Conservation (phyloP, 2,113 vertebrate species). For the Puntigrus tetrazona region DNA sequence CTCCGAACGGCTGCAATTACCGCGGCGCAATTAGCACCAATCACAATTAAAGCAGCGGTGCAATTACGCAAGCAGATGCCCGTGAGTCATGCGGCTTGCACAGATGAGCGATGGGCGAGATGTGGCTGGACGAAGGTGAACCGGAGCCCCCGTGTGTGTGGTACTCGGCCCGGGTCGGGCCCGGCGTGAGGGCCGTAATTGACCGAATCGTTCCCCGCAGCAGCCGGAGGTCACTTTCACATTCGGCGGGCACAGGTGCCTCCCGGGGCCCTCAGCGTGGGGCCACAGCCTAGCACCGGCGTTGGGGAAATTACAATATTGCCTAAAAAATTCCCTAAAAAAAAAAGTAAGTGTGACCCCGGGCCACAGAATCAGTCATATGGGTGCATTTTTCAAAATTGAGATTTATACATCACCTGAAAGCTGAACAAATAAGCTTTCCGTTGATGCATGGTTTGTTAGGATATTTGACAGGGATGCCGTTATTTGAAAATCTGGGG, state of each 20-base stretch:
- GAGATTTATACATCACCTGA: too few relatives aligned
- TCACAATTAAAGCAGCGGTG: conserved; percentile 65
- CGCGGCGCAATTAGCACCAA: conserved; percentile 47
- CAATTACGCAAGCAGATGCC: conserved; percentile 63
- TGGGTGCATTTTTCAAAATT: too few relatives aligned
- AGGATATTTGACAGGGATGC: too few relatives aligned
- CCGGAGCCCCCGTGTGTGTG: conserved; percentile 40
- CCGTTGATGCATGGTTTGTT: too few relatives aligned
- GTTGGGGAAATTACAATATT: too few relatives aligned
- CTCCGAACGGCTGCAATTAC: conserved; percentile 73
- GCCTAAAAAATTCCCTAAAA: too few relatives aligned
- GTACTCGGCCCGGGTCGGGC: not conserved
- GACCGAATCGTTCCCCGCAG: conserved; percentile 40
- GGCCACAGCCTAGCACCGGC: not conserved
- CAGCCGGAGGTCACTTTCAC: conserved; percentile 40
- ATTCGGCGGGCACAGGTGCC: conserved; percentile 29
- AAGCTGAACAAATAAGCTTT: too few relatives aligned
- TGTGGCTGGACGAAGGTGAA: conserved; percentile 60
- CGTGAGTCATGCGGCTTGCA: conserved; percentile 15
- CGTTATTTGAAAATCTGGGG: too few relatives aligned
- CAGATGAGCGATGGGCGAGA: conserved; percentile 38
- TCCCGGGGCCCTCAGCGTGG: not conserved
- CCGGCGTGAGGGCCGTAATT: conserved; percentile 48
- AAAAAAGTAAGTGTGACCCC: too few relatives aligned
- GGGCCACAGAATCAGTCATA: too few relatives aligned